Percentiles rank a stretch among this genome's conserved stretches.
Conservation (phyloP, 2,888 invertebrate species). For the Agrotis ipsilon region DNA sequence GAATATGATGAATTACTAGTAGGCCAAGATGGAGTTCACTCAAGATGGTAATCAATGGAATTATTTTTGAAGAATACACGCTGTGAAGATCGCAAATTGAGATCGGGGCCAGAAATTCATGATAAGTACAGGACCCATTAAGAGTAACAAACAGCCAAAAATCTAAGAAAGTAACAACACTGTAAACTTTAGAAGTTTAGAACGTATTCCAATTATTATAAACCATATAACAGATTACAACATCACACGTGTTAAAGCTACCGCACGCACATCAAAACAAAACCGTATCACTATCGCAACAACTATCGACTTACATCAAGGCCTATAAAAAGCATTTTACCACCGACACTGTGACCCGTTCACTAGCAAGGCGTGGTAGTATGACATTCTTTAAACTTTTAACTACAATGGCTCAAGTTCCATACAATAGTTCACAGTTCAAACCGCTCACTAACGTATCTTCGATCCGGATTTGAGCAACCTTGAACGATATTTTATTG, state of each 20-base stretch:
- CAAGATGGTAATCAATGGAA: too few relatives aligned
- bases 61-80: too few relatives aligned
- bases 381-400: constrained; percentile 84
- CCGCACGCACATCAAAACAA: constrained; percentile 6
- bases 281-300: constrained; percentile 19
- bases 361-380: constrained; percentile 78
- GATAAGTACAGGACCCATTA: background rate
- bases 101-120: background rate
- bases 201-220: background rate
- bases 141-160: background rate
- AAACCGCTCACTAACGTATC: constrained; percentile 81
- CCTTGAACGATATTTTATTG: constrained; percentile 84
- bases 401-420: constrained; percentile 61
- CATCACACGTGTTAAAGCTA: constrained; percentile 13
- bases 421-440: constrained; percentile 88
- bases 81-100: background rate
- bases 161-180: background rate
- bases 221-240: background rate
- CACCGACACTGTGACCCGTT: constrained; percentile 69
- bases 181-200: background rate
- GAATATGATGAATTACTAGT: too few relatives aligned
- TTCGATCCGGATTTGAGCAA: constrained; percentile 84
- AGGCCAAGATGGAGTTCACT: too few relatives aligned
- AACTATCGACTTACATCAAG: constrained; percentile 59
- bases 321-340: constrained; percentile 57